phyloP scores from a whole-genome alignment of 53 echinoderm and acorn worm species.

The Paracentrotus lividus region DNA sequence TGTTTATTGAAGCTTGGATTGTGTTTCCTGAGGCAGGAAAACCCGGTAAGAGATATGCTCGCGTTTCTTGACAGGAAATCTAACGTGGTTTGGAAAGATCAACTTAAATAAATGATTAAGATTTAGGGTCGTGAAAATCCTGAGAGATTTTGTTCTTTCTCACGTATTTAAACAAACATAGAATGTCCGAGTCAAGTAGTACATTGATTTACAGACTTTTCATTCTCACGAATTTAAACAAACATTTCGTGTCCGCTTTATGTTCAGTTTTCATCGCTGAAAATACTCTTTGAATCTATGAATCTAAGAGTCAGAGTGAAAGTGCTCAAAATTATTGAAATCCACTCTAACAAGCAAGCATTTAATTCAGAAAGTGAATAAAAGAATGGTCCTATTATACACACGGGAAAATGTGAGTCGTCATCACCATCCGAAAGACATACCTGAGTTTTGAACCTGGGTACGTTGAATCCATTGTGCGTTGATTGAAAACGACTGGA shows the following conservation, averaged over 20 bases:
- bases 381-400: no score
- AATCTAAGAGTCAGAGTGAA: no score
- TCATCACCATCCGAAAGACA: no score
- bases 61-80: conserved; percentile 40
- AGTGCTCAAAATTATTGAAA: no score
- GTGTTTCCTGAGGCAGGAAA: conserved; percentile 48
- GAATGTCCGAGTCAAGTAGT: background rate
- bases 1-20: conserved; percentile 51
- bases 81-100: conserved; percentile 5
- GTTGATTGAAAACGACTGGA: no score
- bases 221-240: conserved; percentile 37
- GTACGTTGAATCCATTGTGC: no score
- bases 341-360: no score
- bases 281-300: no score
- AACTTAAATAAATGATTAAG: conserved; percentile 55
- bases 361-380: no score
- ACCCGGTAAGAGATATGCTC: conserved; percentile 37
- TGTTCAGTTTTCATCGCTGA: background rate
- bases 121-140: conserved; percentile 28
- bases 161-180: conserved; percentile 32
- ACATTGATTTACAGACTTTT: background rate
- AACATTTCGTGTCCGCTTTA: conserved; percentile 4
- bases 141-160: conserved; percentile 38
- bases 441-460: no score
- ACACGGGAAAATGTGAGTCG: no score